These are phyloP conservation scores for Limonius californicus DNA, from an alignment of 1,140 invertebrate species.

Conservation along the genomic window DNA sequence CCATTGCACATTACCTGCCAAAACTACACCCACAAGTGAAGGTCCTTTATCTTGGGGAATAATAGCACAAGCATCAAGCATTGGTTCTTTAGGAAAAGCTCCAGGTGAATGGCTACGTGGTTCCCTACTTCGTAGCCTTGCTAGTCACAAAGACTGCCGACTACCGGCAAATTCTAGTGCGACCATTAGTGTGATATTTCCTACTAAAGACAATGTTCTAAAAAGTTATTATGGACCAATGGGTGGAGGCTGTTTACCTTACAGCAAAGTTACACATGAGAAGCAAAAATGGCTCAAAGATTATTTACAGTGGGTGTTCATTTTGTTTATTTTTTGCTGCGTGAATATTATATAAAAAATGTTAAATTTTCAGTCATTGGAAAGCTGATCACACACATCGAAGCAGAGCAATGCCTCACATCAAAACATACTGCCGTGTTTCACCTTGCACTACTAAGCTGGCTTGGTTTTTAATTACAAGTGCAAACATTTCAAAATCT, in stretches of 20 bases:
- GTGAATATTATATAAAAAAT: conserved; percentile 1
- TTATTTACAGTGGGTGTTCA: conserved; percentile 73
- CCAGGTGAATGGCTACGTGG: conserved; percentile 66
- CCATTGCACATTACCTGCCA: conserved; percentile 55
- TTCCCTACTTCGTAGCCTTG: conserved; percentile 62
- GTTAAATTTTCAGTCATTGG: conserved; percentile 71
- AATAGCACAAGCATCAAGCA: conserved; percentile 85
- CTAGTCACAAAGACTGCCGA: conserved; percentile 49
- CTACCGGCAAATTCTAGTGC: conserved; percentile 36
- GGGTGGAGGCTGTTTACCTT: conserved; percentile 88
- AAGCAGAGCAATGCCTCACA: conserved; percentile 84
- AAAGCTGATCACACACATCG: conserved; percentile 63
- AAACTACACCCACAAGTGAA: conserved; percentile 51
- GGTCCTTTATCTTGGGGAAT: conserved; percentile 60
- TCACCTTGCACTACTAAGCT: conserved; percentile 62
- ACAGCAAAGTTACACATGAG: conserved; percentile 69
- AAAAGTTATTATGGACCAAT: conserved; percentile 77
- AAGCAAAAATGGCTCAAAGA: conserved; percentile 82
- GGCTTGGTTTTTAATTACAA: conserved; percentile 84
- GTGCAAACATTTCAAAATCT: conserved; percentile 92
- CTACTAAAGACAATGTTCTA: conserved; percentile 73
- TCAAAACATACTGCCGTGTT: conserved; percentile 83
- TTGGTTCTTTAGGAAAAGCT: conserved; percentile 76
- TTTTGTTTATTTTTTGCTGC: too few relatives aligned
- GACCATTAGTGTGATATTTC: conserved; percentile 58